Conservation (phyloP, 2,797 vertebrate species). For the Poecilia wingei region DNA sequence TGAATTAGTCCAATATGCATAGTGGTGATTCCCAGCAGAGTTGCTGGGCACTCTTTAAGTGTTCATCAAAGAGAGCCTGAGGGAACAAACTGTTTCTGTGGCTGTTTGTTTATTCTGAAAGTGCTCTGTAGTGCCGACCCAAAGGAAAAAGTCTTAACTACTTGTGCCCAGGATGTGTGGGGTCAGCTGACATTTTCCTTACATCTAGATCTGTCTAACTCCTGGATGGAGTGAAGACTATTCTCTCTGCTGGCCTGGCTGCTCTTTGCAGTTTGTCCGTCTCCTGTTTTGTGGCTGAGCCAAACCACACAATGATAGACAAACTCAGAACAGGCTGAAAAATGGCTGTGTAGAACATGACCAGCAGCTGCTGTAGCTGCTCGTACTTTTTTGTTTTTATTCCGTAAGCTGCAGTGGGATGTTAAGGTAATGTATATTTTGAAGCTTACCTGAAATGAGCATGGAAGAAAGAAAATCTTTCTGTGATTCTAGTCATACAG, state of each 20-base stretch:
- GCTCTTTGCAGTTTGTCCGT: background rate
- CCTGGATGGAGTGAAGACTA: background rate
- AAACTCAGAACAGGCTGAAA: background rate
- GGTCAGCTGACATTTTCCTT: background rate
- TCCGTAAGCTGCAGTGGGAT: background rate
- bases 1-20: background rate
- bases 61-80: background rate
- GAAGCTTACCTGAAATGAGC: background rate
- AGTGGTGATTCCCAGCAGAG: background rate
- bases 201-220: background rate
- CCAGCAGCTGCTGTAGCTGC: background rate
- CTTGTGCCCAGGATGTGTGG: background rate
- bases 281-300: background rate
- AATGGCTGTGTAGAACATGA: background rate
- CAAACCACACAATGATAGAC: background rate
- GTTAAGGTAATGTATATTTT: background rate
- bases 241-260: background rate
- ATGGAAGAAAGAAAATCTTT: background rate
- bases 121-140: background rate
- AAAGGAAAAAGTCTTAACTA: background rate
- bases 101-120: background rate
- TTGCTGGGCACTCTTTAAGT: background rate
- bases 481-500: background rate
- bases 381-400: background rate
- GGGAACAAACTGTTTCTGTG: background rate